A percentile compares a stretch with the other conserved stretches of the same genome.
phyloP scores from a whole-genome alignment of 2,888 invertebrate genomes.

The Fragum fragum region DNA sequence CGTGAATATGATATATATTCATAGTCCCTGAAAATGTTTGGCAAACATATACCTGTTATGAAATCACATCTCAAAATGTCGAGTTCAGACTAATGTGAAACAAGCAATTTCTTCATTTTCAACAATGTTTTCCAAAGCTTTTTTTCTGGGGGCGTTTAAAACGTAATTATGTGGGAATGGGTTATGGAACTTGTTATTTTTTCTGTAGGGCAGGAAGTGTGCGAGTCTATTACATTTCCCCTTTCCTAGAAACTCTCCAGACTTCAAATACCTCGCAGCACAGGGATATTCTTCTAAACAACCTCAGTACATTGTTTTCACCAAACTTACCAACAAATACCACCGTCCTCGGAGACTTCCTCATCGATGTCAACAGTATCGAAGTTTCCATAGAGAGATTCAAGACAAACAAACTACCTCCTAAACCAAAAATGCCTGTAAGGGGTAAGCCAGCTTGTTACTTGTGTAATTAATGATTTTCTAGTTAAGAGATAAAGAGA shows the following conservation, averaged over 20 bases:
- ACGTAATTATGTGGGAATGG: no score
- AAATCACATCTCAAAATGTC: no score
- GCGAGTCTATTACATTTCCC: conserved; percentile 21
- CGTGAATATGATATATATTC: no score
- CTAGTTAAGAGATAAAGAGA: no score
- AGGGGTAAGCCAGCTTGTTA: not conserved
- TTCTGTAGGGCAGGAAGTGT: conserved; percentile 31
- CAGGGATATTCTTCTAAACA: conserved; percentile 17
- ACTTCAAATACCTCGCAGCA: conserved; percentile 17
- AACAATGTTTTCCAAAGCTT: no score
- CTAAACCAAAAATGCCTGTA: conserved; percentile 21
- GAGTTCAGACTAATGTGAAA: no score
- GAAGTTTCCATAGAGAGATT: conserved; percentile 26
- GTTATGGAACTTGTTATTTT: no score
- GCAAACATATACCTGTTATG: no score
- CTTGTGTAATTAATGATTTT: no score
- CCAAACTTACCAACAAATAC: not conserved
- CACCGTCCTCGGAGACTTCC: conserved; percentile 18
- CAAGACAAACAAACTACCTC: conserved; percentile 23
- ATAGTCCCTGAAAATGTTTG: no score
- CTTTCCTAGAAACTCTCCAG: conserved; percentile 17
- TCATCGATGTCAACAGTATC: conserved; percentile 27
- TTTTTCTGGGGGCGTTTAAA: no score
- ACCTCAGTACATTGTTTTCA: not conserved
- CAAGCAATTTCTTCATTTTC: no score